Evolutionary conservation across 2,113 vertebrate species (phyloP).

Genomic region (Gobio gobio): DNA sequence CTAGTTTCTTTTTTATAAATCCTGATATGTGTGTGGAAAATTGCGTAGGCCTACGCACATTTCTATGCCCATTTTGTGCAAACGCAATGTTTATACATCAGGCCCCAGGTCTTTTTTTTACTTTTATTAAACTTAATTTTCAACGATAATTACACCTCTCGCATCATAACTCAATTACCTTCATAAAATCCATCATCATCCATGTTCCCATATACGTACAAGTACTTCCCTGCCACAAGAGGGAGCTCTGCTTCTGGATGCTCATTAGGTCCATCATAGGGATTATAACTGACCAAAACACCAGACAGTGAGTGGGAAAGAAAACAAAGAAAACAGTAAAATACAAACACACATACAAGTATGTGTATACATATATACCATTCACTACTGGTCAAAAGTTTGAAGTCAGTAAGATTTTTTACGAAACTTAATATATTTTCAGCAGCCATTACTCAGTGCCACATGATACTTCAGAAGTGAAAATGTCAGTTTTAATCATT

Average conservation of each 20-base stretch:
- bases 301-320: background rate
- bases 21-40: too few species aligned
- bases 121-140: background rate
- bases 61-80: too few species aligned
- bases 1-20: too few species aligned
- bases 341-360: background rate
- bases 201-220: constrained; percentile 97
- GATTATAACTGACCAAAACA: constrained; percentile 86
- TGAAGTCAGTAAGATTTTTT: background rate
- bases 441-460: background rate
- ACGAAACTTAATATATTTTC: background rate
- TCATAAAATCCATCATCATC: constrained; percentile 98
- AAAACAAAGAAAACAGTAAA: background rate
- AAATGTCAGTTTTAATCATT: too few species aligned
- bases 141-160: background rate
- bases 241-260: constrained; percentile 97
- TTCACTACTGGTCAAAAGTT: background rate
- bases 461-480: background rate
- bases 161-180: constrained; percentile 74
- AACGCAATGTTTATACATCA: too few species aligned
- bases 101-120: background rate
- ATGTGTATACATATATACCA: too few species aligned
- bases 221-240: constrained; percentile 95
- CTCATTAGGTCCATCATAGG: constrained; percentile 97
- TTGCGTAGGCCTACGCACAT: too few species aligned